A percentile compares a stretch with the other conserved stretches of the same genome.
These are phyloP conservation scores for Trachops cirrhosus DNA, from an alignment of 2,797 vertebrate species.

Conservation along the genomic window DNA sequence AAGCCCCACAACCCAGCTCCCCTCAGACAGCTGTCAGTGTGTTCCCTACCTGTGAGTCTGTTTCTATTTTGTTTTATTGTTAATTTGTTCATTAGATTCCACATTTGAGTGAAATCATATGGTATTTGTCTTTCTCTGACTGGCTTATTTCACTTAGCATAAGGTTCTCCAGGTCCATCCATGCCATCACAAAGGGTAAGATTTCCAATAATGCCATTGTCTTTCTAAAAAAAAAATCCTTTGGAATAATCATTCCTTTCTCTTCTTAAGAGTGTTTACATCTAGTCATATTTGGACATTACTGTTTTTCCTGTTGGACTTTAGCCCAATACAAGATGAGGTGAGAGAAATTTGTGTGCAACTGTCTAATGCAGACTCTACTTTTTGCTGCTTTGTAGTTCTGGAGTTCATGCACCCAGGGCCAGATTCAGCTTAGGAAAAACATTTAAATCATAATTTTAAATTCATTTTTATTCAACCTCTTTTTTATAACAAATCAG, in stretches of 20 bases:
- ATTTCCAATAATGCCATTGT: background rate
- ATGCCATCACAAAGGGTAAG: background rate
- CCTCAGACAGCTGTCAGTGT: background rate
- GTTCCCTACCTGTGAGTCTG: background rate
- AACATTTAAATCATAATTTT: slow-evolving; percentile 48
- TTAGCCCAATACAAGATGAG: background rate
- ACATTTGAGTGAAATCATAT: background rate
- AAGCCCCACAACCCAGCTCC: background rate
- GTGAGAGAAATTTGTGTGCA: background rate
- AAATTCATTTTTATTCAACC: slow-evolving; percentile 56
- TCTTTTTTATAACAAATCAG: slow-evolving; percentile 12
- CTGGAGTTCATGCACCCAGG: background rate
- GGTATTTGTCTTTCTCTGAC: background rate
- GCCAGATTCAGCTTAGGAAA: slow-evolving; percentile 34
- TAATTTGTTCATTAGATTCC: background rate
- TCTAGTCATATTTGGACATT: slow-evolving; percentile 25
- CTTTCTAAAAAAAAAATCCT: background rate
- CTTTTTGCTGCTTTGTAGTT: slow-evolving; percentile 41
- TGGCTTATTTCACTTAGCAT: background rate
- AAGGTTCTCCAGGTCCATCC: too few species aligned
- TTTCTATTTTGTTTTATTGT: background rate
- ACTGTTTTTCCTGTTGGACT: slow-evolving; percentile 24
- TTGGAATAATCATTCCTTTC: background rate
- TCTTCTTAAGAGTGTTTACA: slow-evolving; percentile 49
- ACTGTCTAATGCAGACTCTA: slow-evolving; percentile 3